Base-by-base conservation (phyloP, 2,797 vertebrate genomes). In the Dryobates pubescens region DNA sequence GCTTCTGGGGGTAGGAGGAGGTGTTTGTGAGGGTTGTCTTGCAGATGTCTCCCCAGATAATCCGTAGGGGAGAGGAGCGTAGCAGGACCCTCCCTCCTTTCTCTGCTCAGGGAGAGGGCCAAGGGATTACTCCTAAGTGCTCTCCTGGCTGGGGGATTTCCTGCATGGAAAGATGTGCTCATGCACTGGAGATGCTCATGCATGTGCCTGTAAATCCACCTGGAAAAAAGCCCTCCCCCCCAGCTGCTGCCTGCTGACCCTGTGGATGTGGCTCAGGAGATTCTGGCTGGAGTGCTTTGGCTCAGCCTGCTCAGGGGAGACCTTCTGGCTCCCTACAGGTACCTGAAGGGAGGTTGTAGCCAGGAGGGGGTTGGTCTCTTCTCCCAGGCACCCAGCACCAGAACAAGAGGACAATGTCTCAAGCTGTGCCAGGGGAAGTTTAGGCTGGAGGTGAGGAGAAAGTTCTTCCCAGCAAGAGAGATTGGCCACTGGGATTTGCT, bases 181-280 rank as follows among this genome's bases (percentile, higher is more conserved):
- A 1, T 13, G 36, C 17, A 27, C 62, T 10, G 30, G 18, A 34
- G 32, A 8, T 63, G 64, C 41, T 88, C 2, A 0, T 68, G 43
- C 4, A 3, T 10, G n/a, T 0, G 41, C 24, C 62, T 74, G 47
- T 36, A 70, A 88, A 91, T 47, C 49, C 57, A n/a, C 6, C 49
- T 36, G 68, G 34, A 56, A 32, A 29, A n/a, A 30, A 15, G 0
- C 15, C 17, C 27, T 6, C 24, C 6, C 30, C 18, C 34, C n/a
- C 14, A 15, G 45, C 22, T 74, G 38, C 45, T 61, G 64, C 1
- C 0, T 0, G 0, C 26, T 2, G n/a, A 7, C 19, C 19, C 32
- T 0, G 0, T 1, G 5, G 68, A 32, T 36, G 70, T 0, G 0
- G 34, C 16, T 61, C 36, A 41, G 65, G 41, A 3, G 4, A 53